Conservation (phyloP, 2,888 invertebrate species). For the Tinea semifulvella region DNA sequence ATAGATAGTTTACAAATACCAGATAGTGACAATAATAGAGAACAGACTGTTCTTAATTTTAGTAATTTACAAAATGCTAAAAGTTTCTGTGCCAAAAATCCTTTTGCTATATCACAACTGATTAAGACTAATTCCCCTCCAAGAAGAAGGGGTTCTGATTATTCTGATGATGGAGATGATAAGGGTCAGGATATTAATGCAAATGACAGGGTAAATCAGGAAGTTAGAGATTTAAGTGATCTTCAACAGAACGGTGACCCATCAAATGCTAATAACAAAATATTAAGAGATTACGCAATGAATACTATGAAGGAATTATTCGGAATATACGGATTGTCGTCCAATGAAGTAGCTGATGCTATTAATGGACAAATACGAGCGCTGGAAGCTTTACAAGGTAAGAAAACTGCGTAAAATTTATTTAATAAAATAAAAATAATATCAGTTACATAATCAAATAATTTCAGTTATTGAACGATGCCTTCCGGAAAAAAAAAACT, state of each 20-base stretch:
- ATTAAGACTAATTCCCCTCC: constrained; percentile 64
- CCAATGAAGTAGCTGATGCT: constrained; percentile 74
- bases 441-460: too few species aligned
- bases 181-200: constrained; percentile 49
- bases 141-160: constrained; percentile 58
- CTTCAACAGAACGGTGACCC: constrained; percentile 48
- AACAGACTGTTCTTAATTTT: constrained; percentile 54
- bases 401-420: constrained; percentile 28
- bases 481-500: too few species aligned
- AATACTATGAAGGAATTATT: constrained; percentile 82
- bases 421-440: background rate
- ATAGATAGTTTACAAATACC: constrained; percentile 56
- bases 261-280: constrained; percentile 63
- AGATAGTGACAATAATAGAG: constrained; percentile 38
- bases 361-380: constrained; percentile 73
- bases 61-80: constrained; percentile 56
- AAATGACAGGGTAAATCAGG: constrained; percentile 47
- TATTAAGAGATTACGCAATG: constrained; percentile 80
- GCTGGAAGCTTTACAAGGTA: constrained; percentile 75
- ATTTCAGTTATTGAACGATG: too few species aligned
- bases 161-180: constrained; percentile 55
- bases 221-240: constrained; percentile 37
- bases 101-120: constrained; percentile 64
- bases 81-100: constrained; percentile 65
- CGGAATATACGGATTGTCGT: constrained; percentile 79